Conservation (phyloP, 2,888 invertebrate genomes). For the Napeogenes sylphis region DNA sequence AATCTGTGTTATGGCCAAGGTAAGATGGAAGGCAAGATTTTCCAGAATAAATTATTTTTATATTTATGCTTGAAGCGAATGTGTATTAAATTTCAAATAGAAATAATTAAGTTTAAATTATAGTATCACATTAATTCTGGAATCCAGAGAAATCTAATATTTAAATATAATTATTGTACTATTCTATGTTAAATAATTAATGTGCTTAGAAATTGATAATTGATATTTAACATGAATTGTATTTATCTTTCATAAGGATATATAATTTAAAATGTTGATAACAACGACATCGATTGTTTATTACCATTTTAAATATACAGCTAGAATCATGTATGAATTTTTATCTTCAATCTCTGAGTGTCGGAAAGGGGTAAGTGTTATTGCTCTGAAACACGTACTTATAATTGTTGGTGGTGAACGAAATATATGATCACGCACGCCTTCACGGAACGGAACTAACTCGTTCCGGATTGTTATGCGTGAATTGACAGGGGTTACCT, state of each 20-base stretch:
- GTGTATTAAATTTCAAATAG: constrained; percentile 3
- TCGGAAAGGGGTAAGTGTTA: constrained; percentile 48
- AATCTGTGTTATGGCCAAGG: constrained; percentile 48
- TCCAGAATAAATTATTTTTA: constrained; percentile 16
- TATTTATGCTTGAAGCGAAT: constrained; percentile 7
- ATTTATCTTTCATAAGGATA: constrained; percentile 15
- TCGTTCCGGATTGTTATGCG: constrained; percentile 50
- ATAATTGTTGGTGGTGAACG: constrained; percentile 67
- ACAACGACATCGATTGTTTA: constrained; percentile 57
- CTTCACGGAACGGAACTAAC: constrained; percentile 50
- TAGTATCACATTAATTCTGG: background rate
- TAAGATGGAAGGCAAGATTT: constrained; percentile 30
- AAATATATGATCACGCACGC: constrained; percentile 75
- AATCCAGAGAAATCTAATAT: too few relatives aligned
- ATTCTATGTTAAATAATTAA: background rate
- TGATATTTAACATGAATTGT: background rate
- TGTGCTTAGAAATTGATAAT: background rate
- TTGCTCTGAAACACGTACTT: constrained; percentile 64
- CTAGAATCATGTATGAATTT: constrained; percentile 60
- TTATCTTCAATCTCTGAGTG: constrained; percentile 43
- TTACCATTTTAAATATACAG: constrained; percentile 67
- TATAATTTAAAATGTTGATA: constrained; percentile 42
- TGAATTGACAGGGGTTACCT: constrained; percentile 23
- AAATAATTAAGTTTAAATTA: constrained; percentile 3
- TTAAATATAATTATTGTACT: background rate